Evolutionary conservation across 2,113 vertebrate genomes (phyloP).

Genomic region (Oncorhynchus mykiss): DNA sequence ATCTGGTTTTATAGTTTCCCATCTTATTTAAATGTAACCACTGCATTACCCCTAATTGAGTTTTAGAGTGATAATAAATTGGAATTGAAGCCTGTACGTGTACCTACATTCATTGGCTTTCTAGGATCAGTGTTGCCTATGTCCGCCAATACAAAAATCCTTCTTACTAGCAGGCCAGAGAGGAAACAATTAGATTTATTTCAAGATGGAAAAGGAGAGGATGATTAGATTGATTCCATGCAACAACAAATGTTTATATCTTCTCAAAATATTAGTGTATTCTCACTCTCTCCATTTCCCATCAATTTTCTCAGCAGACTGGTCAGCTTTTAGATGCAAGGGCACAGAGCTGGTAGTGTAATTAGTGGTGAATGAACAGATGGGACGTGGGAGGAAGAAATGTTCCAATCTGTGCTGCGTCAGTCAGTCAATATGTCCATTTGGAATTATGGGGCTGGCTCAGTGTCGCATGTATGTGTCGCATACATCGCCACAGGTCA

Average conservation of each 20-base stretch:
- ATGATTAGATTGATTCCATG: neutral
- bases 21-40: neutral
- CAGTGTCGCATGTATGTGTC: constrained; percentile 4
- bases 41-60: neutral
- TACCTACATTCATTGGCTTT: too few relatives aligned
- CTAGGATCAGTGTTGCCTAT: neutral
- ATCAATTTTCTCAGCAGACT: constrained; percentile 13
- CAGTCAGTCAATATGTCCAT: constrained; percentile 18
- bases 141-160: neutral
- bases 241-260: constrained; percentile 12
- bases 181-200: neutral
- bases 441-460: constrained; percentile 19
- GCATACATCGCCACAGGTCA: constrained; percentile 17
- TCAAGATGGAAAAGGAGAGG: neutral
- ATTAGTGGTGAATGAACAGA: constrained; percentile 16
- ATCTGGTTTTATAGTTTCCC: neutral
- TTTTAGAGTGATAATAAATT: neutral
- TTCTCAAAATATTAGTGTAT: neutral
- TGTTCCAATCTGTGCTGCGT: constrained; percentile 19
- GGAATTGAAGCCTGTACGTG: neutral
- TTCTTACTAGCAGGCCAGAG: neutral
- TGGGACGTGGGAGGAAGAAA: constrained; percentile 7
- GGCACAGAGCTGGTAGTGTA: neutral
- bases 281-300: constrained; percentile 4
- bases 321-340: constrained; percentile 16